A percentile compares a stretch with the other conserved stretches of the same genome.
Conservation (phyloP, 2,888 invertebrate genomes). For the Stenodema calcarata region DNA sequence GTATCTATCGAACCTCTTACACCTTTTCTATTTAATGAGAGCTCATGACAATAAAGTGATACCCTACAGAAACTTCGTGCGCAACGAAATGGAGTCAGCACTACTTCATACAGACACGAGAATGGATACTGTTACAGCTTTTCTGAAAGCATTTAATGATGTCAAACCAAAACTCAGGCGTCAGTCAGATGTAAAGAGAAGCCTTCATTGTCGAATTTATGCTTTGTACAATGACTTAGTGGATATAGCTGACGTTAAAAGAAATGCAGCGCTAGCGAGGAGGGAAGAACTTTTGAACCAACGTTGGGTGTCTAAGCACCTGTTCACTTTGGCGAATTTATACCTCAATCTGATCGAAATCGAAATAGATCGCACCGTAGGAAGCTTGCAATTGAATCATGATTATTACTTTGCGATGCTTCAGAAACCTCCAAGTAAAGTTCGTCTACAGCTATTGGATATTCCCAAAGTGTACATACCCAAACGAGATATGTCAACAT, state of each 20-base stretch:
- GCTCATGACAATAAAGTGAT: conserved; percentile 17
- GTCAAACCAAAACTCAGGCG: conserved; percentile 12
- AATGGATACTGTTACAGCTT: background rate
- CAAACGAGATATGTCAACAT: background rate
- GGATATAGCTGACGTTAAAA: conserved; percentile 29
- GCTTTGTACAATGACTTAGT: conserved; percentile 21
- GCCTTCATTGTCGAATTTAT: conserved; percentile 8
- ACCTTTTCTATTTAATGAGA: background rate
- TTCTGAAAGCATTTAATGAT: conserved; percentile 31
- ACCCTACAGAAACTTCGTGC: conserved; percentile 32
- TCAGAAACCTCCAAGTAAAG: conserved; percentile 17
- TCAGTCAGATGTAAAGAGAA: background rate
- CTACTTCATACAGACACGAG: background rate
- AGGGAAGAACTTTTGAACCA: conserved; percentile 13
- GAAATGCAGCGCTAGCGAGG: background rate
- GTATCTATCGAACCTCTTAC: conserved; percentile 18
- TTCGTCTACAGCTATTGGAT: background rate
- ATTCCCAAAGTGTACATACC: conserved; percentile 6
- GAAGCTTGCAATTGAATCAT: conserved; percentile 25
- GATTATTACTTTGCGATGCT: conserved; percentile 44
- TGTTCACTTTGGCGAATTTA: conserved; percentile 23
- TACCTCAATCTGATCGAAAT: conserved; percentile 9
- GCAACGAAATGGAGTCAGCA: conserved; percentile 19
- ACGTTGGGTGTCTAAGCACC: conserved; percentile 13
- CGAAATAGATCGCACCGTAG: conserved; percentile 6